These are phyloP conservation scores for Dromius quadrimaculatus DNA, from an alignment of 2,888 invertebrate genomes.

Conservation along the genomic window DNA sequence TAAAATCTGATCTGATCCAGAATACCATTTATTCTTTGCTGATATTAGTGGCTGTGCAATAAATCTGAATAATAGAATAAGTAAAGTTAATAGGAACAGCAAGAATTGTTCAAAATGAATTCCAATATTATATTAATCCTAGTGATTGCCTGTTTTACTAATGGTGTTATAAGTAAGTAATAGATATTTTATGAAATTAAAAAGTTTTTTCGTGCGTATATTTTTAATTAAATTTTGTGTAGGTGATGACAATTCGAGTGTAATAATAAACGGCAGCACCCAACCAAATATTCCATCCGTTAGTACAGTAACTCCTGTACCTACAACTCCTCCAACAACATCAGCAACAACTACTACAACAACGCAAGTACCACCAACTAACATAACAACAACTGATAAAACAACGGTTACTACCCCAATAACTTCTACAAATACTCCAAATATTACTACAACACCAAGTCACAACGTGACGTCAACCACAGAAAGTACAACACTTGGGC, in stretches of 20 bases:
- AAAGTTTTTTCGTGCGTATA: not conserved
- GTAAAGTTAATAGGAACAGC: no score
- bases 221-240: not conserved
- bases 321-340: constrained; percentile 40
- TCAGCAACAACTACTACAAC: constrained; percentile 52
- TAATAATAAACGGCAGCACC: constrained; percentile 30
- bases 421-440: constrained; percentile 53
- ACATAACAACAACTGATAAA: constrained; percentile 53
- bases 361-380: constrained; percentile 39
- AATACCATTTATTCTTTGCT: no score
- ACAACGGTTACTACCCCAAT: constrained; percentile 58
- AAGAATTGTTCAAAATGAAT: constrained; percentile 39
- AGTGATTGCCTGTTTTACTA: constrained; percentile 5
- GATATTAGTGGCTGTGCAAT: no score
- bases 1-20: no score
- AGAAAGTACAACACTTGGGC: constrained; percentile 53
- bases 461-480: constrained; percentile 54
- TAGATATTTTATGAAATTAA: no score
- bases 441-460: constrained; percentile 56
- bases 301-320: constrained; percentile 54
- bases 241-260: not conserved
- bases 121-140: constrained; percentile 24
- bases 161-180: constrained; percentile 41
- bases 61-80: no score
- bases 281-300: constrained; percentile 20